Evolutionary conservation across 1,140 invertebrate species (phyloP), one percentile per base, ranked within the genome.

Genomic region (Diabrotica virgifera): DNA sequence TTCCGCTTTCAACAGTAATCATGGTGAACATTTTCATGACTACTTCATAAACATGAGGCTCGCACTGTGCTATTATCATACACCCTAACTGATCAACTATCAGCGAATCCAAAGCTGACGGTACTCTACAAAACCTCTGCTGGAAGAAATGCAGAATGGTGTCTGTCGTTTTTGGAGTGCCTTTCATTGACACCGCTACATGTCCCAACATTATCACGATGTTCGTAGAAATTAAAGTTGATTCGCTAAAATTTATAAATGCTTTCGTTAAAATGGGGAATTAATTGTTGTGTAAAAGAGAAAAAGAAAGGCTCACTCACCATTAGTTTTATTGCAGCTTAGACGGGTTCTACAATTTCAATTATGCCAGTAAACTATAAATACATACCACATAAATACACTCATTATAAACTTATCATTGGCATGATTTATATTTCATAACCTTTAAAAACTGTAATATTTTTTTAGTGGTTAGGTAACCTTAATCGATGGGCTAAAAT

Each of bases 11-110:
- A 3, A 98, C 87, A 0, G 96, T 95, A 59, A 98, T 95, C 73
- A 91, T 89, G 0, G 93, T 96, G 82, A 98, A 98, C 92, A 98
- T 96, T 73, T 93, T 89, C 94, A 99, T 97, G 38, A 99, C 95
- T 76, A 96, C 94, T 69, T 96, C 93, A 75, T 96, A 95, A 10
- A 98, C 90, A 52, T 89, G 84, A 9, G 85, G 83, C 61, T 93
- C 90, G 69, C 91, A 92, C 74, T 94, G 90, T 5, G 93, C 92
- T 52, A 99, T 94, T 56, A 98, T 92, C 89, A 99, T 98, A 76
- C 94, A 96, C 8, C 96, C 97, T 12, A 99, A 81, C 79, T 98
- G 96, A 80, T 98, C 95, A 9, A 99, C 93, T 74, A 99, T 99
- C 6, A 99, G 80, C 2, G 89, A 90, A 79, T 99, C 97, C 53